Conservation (phyloP, 2,797 vertebrate species). For the Spheniscus humboldti region DNA sequence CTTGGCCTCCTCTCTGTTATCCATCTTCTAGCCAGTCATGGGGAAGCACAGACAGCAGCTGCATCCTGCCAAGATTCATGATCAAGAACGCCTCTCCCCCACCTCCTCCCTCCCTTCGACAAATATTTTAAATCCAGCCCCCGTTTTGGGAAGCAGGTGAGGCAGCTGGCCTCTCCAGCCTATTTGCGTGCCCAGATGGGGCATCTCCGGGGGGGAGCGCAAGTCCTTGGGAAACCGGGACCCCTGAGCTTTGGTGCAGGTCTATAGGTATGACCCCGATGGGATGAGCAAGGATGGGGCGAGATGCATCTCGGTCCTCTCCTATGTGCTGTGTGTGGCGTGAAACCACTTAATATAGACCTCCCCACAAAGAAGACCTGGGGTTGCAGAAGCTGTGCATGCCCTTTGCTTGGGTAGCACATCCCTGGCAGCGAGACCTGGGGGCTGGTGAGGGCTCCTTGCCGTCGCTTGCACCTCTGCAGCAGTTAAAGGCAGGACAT, state of each 20-base stretch:
- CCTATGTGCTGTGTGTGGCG: accelerated
- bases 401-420: neutral
- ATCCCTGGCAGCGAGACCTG: neutral
- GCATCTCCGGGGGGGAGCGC: accelerated
- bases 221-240: neutral
- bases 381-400: neutral
- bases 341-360: neutral
- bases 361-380: neutral
- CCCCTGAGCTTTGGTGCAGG: neutral
- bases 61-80: slow-evolving; percentile 45
- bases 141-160: neutral
- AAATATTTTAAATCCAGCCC: neutral
- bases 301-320: neutral
- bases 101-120: slow-evolving; percentile 26
- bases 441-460: neutral
- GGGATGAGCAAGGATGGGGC: neutral
- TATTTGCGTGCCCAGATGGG: neutral
- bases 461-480: neutral
- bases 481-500: neutral
- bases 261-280: accelerated
- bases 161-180: neutral
- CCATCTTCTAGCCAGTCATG: neutral
- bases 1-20: slow-evolving; percentile 2
- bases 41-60: slow-evolving; percentile 9
- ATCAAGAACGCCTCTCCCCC: slow-evolving; percentile 4